Conservation (phyloP, 2,797 vertebrate genomes). For the Rhinichthys osculus region DNA sequence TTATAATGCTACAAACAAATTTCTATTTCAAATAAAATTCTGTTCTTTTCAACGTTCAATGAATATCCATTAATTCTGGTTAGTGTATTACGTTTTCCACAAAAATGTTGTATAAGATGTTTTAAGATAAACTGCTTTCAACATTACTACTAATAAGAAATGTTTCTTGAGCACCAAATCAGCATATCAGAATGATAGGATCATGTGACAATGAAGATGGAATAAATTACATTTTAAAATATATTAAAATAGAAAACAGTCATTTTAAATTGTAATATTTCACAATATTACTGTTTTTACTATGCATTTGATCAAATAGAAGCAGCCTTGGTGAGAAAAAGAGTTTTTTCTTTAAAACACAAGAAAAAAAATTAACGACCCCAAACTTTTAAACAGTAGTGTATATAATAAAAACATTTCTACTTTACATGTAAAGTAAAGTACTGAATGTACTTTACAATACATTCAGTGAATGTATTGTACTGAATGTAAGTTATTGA, state of each 20-base stretch:
- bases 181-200: background rate
- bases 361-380: too few relatives aligned
- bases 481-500: background rate
- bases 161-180: background rate
- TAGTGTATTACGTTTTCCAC: background rate
- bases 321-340: background rate
- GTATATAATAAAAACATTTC: background rate
- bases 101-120: background rate
- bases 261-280: too few relatives aligned
- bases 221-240: background rate
- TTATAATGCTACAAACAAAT: background rate
- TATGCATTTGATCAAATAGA: background rate
- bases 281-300: too few relatives aligned
- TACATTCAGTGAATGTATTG: background rate
- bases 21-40: too few relatives aligned
- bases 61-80: too few relatives aligned
- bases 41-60: too few relatives aligned
- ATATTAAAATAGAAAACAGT: background rate
- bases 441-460: background rate
- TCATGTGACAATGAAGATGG: background rate
- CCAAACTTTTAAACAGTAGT: background rate
- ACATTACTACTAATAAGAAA: background rate
- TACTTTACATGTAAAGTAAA: background rate
- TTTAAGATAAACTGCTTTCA: background rate
- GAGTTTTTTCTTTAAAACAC: too few relatives aligned